Evolutionary conservation across 92 coral and sea anemone species (phyloP), one percentile per base, ranked within the genome.

Genomic region (Parazoanthus atlanticus): DNA sequence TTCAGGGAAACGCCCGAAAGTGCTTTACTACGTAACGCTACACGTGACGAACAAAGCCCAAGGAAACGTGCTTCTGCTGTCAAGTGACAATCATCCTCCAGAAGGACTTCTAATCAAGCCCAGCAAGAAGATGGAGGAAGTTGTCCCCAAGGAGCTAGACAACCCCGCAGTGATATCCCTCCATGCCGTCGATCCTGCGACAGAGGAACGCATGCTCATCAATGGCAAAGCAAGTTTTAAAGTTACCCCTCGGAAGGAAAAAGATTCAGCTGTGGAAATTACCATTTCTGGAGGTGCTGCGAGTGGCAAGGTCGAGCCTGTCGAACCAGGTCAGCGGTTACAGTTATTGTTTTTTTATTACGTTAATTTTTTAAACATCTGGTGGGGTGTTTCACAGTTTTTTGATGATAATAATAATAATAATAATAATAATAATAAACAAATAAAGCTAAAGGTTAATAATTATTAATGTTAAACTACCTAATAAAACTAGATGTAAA

Each of bases 71-170:
- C 86, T 92, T 36, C 76, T 97, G 30, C 86, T 90, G 71, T 94
- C 98, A 3, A 94, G 95, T 65, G 99, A 97, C 81, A 97, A 95
- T 78, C 98, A 97, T 78, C 99, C 99, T 16, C 91, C 97, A 6
- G 97, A 94, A 31, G 98, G 98, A 19, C 89, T 89, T 46, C 90
- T 88, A 8, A 73, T 97, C 61, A 93, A 87, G 28, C 96, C 99
- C 13, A 92, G 84, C 56, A 79, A 38, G 43, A 85, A 85, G 76
- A 78, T 89, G 72, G 85, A 75, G 16, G 91, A 92, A 64, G 88
- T 92, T 47, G 88, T 97, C 54, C 93, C 97, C 25, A 97, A 97
- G 89, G 97, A 93, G 52, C 72, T 95, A 16, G 86, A 90, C 83
- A 88, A 79, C 34, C 95, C 94, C 21, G 75, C 91, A 25, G 93